Percentiles rank a stretch among this genome's conserved stretches.
Conservation (phyloP, 2,113 vertebrate genomes). For the Manacus vitellinus region DNA sequence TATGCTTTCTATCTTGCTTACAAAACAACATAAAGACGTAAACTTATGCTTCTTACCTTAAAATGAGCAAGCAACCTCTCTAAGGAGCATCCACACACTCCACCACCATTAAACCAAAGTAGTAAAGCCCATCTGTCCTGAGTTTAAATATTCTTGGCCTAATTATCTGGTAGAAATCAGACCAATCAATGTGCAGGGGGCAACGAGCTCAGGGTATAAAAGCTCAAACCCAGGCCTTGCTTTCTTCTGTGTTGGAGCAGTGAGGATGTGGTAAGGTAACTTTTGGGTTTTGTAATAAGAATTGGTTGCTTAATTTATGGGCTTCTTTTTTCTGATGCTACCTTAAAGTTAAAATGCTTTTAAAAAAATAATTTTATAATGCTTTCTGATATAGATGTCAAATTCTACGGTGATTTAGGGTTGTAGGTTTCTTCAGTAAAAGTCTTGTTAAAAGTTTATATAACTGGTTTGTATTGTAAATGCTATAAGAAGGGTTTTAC, state of each 20-base stretch:
- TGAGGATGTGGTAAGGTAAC: accelerated
- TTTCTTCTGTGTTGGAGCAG: background rate
- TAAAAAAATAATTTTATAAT: accelerated
- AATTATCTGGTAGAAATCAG: background rate
- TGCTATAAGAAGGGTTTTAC: accelerated
- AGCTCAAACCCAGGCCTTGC: background rate
- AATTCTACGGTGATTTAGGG: accelerated
- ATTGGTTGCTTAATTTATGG: accelerated
- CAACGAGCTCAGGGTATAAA: background rate
- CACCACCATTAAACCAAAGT: accelerated
- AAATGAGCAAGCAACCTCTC: accelerated
- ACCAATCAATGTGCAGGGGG: background rate
- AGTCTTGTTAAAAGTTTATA: accelerated
- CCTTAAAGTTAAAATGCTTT: accelerated
- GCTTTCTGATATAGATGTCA: accelerated
- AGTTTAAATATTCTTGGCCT: background rate
- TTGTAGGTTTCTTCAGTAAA: accelerated
- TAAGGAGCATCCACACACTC: background rate
- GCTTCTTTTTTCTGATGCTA: accelerated
- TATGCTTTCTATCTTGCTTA: accelerated
- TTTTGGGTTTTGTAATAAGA: no score
- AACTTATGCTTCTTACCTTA: accelerated
- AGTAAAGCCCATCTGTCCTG: background rate
- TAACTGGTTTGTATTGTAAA: accelerated
- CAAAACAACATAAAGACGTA: accelerated